A percentile compares a stretch with the other conserved stretches of the same genome.
Conservation (phyloP, 2,888 invertebrate species). For the Minunthozetes semirufus region DNA sequence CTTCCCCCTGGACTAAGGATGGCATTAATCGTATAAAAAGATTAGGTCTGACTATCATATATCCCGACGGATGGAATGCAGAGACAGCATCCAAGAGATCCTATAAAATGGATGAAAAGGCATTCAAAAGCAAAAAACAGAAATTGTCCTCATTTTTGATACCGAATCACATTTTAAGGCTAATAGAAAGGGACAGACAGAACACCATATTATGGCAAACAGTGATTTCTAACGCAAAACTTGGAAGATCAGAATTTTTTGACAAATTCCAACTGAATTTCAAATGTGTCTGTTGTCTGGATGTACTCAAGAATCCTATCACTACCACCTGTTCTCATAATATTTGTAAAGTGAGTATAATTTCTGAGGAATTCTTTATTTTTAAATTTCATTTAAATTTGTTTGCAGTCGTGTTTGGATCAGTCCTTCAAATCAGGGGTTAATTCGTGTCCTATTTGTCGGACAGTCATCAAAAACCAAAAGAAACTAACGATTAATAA, state of each 20-base stretch:
- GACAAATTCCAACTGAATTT: constrained; percentile 60
- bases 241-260: constrained; percentile 52
- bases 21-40: constrained; percentile 55
- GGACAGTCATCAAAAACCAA: background rate
- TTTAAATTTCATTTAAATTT: background rate
- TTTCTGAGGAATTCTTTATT: background rate
- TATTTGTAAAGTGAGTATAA: constrained; percentile 60
- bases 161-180: constrained; percentile 48
- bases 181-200: constrained; percentile 55
- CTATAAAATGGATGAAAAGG: constrained; percentile 27
- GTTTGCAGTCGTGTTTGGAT: background rate
- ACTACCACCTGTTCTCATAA: constrained; percentile 69
- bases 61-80: constrained; percentile 23
- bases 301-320: constrained; percentile 62
- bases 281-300: constrained; percentile 72
- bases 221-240: constrained; percentile 50
- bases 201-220: constrained; percentile 65
- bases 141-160: constrained; percentile 49
- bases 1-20: constrained; percentile 69
- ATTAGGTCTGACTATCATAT: constrained; percentile 47
- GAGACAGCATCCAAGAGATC: constrained; percentile 23
- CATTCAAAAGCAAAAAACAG: constrained; percentile 43
- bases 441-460: constrained; percentile 18
- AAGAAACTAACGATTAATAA: background rate
- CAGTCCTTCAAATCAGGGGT: background rate